Conservation (phyloP, 2,113 vertebrate species). For the Anser brachyrhynchus region DNA sequence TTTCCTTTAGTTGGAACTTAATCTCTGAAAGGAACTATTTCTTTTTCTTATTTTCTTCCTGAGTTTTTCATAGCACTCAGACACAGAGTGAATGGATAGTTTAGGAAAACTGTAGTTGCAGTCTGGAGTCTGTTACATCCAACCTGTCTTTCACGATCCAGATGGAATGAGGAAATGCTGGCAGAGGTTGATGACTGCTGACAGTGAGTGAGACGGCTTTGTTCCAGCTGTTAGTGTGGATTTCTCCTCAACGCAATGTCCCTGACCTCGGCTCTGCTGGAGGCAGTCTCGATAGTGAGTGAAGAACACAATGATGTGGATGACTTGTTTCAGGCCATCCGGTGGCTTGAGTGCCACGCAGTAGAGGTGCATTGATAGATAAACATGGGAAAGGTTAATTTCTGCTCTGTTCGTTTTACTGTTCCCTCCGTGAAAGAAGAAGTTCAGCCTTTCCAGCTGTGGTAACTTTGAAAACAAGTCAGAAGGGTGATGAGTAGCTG, state of each 20-base stretch:
- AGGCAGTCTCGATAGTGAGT: background rate
- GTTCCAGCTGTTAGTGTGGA: background rate
- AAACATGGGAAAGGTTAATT: background rate
- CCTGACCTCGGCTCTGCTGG: background rate
- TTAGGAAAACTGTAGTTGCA: background rate
- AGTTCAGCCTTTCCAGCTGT: background rate
- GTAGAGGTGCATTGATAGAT: background rate
- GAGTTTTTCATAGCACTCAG: background rate
- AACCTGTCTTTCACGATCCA: background rate
- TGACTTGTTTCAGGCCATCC: background rate
- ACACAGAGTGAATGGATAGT: background rate
- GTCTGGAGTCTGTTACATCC: background rate
- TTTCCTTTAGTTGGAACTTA: background rate
- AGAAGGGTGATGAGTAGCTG: background rate
- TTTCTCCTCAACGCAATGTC: background rate
- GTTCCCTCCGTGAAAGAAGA: background rate
- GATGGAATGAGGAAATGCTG: background rate
- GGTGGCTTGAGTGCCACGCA: background rate
- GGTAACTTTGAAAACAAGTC: background rate
- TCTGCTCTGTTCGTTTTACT: background rate
- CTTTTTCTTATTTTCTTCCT: background rate
- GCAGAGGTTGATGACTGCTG: background rate
- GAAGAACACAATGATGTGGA: background rate
- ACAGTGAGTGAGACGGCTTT: background rate
- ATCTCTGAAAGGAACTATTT: background rate